A percentile compares a stretch with the other conserved stretches of the same genome.
These are phyloP conservation scores for Tragelaphus strepsiceros DNA, from an alignment of 2,113 vertebrate genomes.

Conservation along the genomic window DNA sequence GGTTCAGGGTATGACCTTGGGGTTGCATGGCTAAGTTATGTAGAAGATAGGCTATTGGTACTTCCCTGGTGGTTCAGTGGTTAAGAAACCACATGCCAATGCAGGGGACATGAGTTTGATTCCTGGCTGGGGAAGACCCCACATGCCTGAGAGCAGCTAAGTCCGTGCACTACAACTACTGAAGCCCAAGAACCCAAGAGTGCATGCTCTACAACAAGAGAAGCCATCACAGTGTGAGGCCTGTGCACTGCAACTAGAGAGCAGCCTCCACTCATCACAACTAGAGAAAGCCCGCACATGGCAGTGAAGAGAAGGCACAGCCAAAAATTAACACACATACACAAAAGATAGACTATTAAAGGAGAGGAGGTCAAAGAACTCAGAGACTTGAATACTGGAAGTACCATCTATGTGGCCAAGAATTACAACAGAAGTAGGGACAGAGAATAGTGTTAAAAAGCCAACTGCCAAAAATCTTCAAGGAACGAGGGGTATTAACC, in stretches of 20 bases:
- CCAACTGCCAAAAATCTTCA: slow-evolving; percentile 27
- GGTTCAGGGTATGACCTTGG: background rate
- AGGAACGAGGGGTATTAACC: background rate
- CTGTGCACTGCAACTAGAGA: background rate
- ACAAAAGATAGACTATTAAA: background rate
- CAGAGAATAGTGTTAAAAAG: background rate
- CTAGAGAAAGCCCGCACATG: background rate
- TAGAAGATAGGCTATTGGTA: background rate
- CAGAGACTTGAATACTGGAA: background rate
- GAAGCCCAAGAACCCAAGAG: background rate
- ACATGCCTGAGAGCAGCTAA: background rate
- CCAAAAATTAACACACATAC: background rate
- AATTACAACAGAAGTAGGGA: background rate
- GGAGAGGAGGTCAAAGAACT: background rate
- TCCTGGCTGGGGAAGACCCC: background rate
- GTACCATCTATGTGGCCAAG: background rate
- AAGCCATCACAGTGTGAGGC: background rate
- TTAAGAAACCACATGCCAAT: background rate
- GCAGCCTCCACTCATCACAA: background rate
- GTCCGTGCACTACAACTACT: background rate
- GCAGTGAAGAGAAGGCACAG: background rate
- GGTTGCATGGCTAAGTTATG: background rate
- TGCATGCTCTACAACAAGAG: background rate
- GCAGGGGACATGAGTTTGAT: background rate
- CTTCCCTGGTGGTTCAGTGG: background rate